Conservation (phyloP, 1,140 invertebrate species). For the Nasonia longicornis region DNA sequence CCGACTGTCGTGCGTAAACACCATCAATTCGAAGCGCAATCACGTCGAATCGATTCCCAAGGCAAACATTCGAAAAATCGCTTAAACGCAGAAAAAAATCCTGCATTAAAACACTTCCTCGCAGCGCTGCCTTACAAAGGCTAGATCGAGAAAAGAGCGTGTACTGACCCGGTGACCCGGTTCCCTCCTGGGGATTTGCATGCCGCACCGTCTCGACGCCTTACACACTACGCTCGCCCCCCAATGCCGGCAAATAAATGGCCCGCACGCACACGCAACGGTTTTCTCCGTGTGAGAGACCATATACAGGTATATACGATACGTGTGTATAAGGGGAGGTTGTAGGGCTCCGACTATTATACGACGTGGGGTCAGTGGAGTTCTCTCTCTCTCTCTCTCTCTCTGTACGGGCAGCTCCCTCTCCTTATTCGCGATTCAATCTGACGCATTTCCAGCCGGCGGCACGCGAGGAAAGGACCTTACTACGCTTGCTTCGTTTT, state of each 20-base stretch:
- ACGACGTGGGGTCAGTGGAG: neutral
- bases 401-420: constrained; percentile 8
- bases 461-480: constrained; percentile 54
- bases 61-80: too few relatives aligned
- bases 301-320: neutral
- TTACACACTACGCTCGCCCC: neutral
- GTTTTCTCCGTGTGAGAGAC: neutral
- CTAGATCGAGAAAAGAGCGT: neutral
- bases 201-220: constrained; percentile 30
- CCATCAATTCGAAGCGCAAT: neutral
- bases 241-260: constrained; percentile 57
- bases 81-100: neutral
- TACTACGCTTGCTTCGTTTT: neutral
- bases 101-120: neutral
- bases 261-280: constrained; percentile 56
- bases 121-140: neutral
- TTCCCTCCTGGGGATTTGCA: constrained; percentile 53
- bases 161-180: constrained; percentile 53
- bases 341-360: neutral
- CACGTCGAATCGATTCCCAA: neutral
- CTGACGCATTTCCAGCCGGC: constrained; percentile 57
- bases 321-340: neutral
- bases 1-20: too few relatives aligned
- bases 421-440: constrained; percentile 56
- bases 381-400: too few relatives aligned